These are phyloP conservation scores for Ptychobarbus kaznakovi DNA, from an alignment of 2,797 vertebrate genomes.

Conservation along the genomic window DNA sequence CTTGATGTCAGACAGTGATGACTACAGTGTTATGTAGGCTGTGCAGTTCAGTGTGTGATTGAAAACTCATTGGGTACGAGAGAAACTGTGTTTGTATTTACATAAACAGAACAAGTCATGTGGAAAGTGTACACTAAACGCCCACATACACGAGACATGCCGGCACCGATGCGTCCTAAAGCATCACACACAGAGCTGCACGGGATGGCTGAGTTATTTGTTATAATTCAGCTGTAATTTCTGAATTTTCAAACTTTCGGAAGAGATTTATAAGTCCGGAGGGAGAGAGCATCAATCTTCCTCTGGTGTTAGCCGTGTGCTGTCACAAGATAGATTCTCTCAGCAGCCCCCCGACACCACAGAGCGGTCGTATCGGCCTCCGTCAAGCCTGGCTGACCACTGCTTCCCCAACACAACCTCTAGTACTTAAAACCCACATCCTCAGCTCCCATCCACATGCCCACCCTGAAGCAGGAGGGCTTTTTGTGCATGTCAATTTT, in stretches of 20 bases:
- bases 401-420: slow-evolving; percentile 48
- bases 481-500: not conserved
- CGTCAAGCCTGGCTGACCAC: slow-evolving; percentile 79
- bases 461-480: not conserved
- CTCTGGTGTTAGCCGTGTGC: slow-evolving; percentile 53
- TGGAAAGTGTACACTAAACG: slow-evolving; percentile 15
- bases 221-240: slow-evolving; percentile 78
- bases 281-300: slow-evolving; percentile 74
- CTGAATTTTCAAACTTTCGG: slow-evolving; percentile 71
- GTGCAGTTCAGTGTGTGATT: slow-evolving; percentile 30
- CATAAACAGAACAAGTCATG: slow-evolving; percentile 33
- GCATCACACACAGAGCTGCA: not conserved
- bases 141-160: not conserved
- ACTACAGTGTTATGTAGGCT: slow-evolving; percentile 23
- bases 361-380: slow-evolving; percentile 72
- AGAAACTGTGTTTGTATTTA: slow-evolving; percentile 22
- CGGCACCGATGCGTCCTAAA: not conserved
- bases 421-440: slow-evolving; percentile 61
- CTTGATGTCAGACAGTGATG: slow-evolving; percentile 25
- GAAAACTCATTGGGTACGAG: slow-evolving; percentile 15
- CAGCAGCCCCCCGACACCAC: slow-evolving; percentile 69
- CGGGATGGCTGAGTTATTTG: slow-evolving; percentile 67
- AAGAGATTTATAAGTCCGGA: slow-evolving; percentile 70
- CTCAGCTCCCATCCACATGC: slow-evolving; percentile 51
- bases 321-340: slow-evolving; percentile 78